Evolutionary conservation across 2,888 invertebrate genomes (phyloP).

Genomic region (Dyspetes luteomarginatus): DNA sequence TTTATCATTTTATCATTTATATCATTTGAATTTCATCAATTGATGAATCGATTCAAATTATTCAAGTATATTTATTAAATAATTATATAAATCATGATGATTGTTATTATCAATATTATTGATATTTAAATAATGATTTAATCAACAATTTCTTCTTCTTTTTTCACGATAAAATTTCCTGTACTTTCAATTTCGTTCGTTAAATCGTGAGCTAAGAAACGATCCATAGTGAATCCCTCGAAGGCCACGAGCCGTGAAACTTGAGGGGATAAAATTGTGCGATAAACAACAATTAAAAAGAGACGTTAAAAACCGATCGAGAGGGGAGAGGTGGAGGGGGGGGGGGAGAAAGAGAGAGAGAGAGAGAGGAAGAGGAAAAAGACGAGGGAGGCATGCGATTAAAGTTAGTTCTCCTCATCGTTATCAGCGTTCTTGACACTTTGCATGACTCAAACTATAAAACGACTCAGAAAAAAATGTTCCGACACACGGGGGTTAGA

Average conservation of each 20-base stretch:
- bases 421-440: conserved; percentile 49
- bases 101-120: too few relatives aligned
- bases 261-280: conserved; percentile 10
- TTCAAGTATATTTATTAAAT: background rate
- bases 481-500: too few relatives aligned
- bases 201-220: conserved; percentile 6
- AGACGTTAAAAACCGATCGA: background rate
- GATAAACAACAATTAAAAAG: conserved; percentile 26
- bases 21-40: too few relatives aligned
- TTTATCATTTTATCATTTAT: too few relatives aligned
- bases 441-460: conserved; percentile 19
- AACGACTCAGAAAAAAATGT: background rate
- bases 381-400: too few relatives aligned
- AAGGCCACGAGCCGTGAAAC: conserved; percentile 12
- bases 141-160: too few relatives aligned
- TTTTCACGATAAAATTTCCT: too few relatives aligned
- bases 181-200: background rate
- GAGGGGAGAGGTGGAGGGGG: conserved; percentile 4
- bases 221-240: conserved; percentile 22
- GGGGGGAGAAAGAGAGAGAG: conserved; percentile 8
- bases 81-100: background rate
- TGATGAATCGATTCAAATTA: too few relatives aligned
- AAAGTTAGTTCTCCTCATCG: background rate
- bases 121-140: too few relatives aligned
- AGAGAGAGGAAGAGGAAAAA: background rate